phyloP scores from a whole-genome alignment of 2,888 invertebrate genomes.

The Drosophila bunnanda region DNA sequence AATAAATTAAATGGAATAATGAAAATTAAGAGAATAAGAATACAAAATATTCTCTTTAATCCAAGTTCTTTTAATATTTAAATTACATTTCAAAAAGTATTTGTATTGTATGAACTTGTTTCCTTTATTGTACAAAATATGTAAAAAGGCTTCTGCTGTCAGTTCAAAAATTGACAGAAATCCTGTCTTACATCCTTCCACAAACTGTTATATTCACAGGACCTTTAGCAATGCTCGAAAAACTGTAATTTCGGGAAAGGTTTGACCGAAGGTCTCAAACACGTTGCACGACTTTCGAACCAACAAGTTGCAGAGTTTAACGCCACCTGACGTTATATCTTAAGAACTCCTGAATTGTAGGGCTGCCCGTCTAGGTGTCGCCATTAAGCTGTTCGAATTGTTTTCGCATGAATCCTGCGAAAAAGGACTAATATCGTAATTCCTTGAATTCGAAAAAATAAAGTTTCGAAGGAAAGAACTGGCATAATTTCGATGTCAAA shows the following conservation, averaged over 20 bases:
- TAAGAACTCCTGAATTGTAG: rapidly evolving
- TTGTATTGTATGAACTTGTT: no score
- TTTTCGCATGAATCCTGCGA: background rate
- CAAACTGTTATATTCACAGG: background rate
- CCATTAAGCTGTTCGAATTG: background rate
- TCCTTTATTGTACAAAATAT: background rate
- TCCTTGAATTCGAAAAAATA: background rate
- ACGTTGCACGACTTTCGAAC: background rate
- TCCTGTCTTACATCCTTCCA: background rate
- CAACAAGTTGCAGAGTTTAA: background rate
- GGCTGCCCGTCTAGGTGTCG: background rate
- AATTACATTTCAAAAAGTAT: no score
- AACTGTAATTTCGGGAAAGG: background rate
- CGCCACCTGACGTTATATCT: background rate
- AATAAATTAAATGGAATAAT: no score
- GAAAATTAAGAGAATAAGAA: no score
- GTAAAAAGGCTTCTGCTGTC: background rate
- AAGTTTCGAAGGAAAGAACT: background rate
- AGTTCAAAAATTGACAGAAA: background rate
- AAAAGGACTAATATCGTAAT: background rate
- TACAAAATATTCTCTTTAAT: no score
- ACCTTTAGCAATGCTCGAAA: background rate
- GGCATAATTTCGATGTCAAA: background rate
- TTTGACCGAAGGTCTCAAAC: background rate
- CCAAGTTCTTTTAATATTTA: no score